Percentiles rank a stretch among this genome's conserved stretches.
Conservation (phyloP, 2,888 invertebrate species). For the Exephanes ischioxanthus region DNA sequence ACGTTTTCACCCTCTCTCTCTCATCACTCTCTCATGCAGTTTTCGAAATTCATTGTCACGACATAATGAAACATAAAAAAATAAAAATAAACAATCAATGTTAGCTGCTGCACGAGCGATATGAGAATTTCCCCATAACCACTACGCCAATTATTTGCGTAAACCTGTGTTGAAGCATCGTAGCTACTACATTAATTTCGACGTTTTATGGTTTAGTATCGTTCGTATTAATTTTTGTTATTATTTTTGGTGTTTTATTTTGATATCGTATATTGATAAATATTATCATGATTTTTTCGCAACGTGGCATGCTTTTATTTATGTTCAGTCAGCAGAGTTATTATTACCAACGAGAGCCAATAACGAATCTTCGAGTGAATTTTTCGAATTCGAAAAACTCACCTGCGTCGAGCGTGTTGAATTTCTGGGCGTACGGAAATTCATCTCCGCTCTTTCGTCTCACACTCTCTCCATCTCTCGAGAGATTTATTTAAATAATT, state of each 20-base stretch:
- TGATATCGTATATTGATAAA: slow-evolving; percentile 43
- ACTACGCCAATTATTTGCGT: slow-evolving; percentile 57
- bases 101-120: slow-evolving; percentile 61
- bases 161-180: slow-evolving; percentile 63
- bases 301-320: slow-evolving; percentile 63
- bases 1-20: slow-evolving; percentile 35
- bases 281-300: slow-evolving; percentile 45
- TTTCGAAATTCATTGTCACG: slow-evolving; percentile 19
- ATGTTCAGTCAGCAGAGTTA: slow-evolving; percentile 26
- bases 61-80: background rate
- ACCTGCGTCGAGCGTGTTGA: background rate
- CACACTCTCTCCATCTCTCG: slow-evolving; percentile 11
- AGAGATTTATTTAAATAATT: slow-evolving; percentile 17
- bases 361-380: slow-evolving; percentile 36
- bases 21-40: slow-evolving; percentile 39
- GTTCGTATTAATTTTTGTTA: slow-evolving; percentile 31
- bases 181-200: slow-evolving; percentile 59
- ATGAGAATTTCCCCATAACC: slow-evolving; percentile 39
- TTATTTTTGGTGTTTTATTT: slow-evolving; percentile 44
- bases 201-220: slow-evolving; percentile 51
- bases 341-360: slow-evolving; percentile 18
- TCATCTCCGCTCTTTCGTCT: background rate
- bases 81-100: background rate
- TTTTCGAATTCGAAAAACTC: slow-evolving; percentile 23
- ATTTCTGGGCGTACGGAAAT: background rate